Conservation (phyloP, 2,888 invertebrate genomes). For the Syrphus vitripennis region DNA sequence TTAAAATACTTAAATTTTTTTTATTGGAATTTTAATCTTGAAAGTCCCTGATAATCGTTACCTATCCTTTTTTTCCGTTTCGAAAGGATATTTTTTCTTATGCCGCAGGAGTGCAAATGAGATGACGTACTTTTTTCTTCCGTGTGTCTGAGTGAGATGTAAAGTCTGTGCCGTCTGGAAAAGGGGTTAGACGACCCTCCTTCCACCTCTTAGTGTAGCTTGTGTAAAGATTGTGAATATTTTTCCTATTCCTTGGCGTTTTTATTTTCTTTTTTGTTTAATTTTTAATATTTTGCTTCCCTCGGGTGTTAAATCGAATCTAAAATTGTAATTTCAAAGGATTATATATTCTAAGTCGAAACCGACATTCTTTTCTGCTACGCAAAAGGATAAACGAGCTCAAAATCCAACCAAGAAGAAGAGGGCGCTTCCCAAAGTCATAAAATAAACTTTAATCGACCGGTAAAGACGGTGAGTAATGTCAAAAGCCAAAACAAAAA, state of each 20-base stretch:
- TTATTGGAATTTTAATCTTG: background rate
- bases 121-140: conserved; percentile 22
- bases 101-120: conserved; percentile 7
- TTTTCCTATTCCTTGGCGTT: conserved; percentile 5
- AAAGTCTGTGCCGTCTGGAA: conserved; percentile 46
- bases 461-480: conserved; percentile 70
- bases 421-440: conserved; percentile 29
- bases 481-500: conserved; percentile 46
- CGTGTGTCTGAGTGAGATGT: conserved; percentile 42
- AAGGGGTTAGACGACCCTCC: conserved; percentile 63
- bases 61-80: conserved; percentile 31
- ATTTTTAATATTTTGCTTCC: conserved; percentile 1
- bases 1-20: background rate
- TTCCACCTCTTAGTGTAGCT: background rate
- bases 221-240: conserved; percentile 32
- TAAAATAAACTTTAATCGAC: conserved; percentile 37
- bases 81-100: conserved; percentile 35
- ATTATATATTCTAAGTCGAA: conserved; percentile 10
- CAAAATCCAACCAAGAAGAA: conserved; percentile 10
- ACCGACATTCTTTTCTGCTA: background rate
- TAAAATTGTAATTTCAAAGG: conserved; percentile 43
- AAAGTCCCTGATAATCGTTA: background rate
- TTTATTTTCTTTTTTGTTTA: background rate
- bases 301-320: conserved; percentile 5
- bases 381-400: background rate